Evolutionary conservation across 2,113 vertebrate species (phyloP).

Genomic region (Nothocercus nigrocapillus): DNA sequence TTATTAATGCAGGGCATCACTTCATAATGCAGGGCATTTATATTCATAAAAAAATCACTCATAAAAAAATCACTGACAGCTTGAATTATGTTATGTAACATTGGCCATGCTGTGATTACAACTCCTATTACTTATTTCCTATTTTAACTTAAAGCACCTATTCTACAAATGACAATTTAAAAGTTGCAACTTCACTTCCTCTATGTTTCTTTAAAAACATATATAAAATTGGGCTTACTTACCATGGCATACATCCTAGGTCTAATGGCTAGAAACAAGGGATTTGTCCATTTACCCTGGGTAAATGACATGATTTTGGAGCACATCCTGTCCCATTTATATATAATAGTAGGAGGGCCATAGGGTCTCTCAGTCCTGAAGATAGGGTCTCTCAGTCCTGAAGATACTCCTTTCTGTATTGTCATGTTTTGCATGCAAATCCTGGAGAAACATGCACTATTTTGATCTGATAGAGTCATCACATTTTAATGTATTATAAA

Average conservation of each 20-base stretch:
- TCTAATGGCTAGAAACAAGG: not conserved
- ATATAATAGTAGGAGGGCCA: not conserved
- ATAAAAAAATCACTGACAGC: not conserved
- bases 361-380: not conserved
- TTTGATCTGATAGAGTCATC: not conserved
- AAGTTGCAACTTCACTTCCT: not conserved
- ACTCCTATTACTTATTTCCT: not conserved
- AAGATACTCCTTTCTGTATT: not conserved
- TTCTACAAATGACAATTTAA: not conserved
- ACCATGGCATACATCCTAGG: not conserved
- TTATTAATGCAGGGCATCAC: not conserved
- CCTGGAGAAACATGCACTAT: not conserved
- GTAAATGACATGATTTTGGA: not conserved
- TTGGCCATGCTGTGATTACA: not conserved
- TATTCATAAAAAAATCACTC: too few relatives aligned
- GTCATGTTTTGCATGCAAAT: not conserved
- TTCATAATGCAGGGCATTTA: too few relatives aligned
- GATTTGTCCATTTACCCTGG: not conserved
- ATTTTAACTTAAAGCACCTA: not conserved
- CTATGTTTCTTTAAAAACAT: not conserved
- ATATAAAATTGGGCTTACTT: not conserved
- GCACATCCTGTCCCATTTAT: not conserved
- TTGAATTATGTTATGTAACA: not conserved
- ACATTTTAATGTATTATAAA: not conserved
- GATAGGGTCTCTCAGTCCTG: not conserved